Base-by-base conservation (phyloP, 2,113 vertebrate genomes). In the Petrocephalus zakoni region DNA sequence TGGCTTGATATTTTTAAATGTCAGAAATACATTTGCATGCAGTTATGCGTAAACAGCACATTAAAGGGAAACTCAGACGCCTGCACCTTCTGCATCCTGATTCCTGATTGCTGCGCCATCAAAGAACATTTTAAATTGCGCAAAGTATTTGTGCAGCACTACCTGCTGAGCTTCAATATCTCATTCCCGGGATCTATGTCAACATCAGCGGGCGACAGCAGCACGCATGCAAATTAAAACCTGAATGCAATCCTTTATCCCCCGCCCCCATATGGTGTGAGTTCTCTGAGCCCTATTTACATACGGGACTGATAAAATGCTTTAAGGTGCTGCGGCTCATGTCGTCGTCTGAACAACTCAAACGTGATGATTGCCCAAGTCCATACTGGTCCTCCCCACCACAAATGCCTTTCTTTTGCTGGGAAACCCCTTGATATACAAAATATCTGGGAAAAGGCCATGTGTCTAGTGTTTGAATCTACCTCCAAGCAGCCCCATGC, bases 161-260 rank as follows among this genome's bases (percentile, higher is more conserved):
- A 85, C 91, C 90, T 87, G 92, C 89, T 91, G 92, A 89, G 92
- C 89, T 87, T 84, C 86, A 92, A 86, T 90, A 92, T 90, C 91
- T 91, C 90, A 90, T 90, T 90, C 89, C 46, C 68, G 83, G 86
- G 91, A 91, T 87, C 89, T 78, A 51, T 91, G 91, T 92, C 89
- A 91, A 92, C 86, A 92, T 82, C 91, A 90, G 92, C 90, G 91
- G 91, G 93, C 91, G 88, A 92, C 91, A 90, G 91, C 90, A 87
- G 90, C 89, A 87, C 87, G 19, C 10, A 64, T 55, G 55, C 90
- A 87, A 84, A 88, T 90, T 89, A 88, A 88, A 90, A 89, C 64
- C 42, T 64, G 55, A 88, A 88, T 88, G 82, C 81, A 21, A 83
- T 64, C 22, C 42, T 61, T 9, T 82, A 19, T 58, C 72, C 19